Evolutionary conservation across 2,888 invertebrate species (phyloP).

Genomic region (Eupeodes latifasciatus): DNA sequence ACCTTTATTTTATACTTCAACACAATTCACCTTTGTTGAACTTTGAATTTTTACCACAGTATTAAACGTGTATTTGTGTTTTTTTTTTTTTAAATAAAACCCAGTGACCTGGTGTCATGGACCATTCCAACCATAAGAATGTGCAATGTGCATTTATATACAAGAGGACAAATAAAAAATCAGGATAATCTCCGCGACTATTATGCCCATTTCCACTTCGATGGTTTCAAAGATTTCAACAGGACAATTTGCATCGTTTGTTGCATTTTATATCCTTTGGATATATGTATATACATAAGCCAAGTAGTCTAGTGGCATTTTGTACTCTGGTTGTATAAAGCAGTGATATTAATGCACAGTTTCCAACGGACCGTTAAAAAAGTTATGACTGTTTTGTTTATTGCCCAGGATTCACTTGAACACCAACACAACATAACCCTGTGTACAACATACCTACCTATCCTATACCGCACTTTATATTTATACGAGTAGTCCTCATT

Average conservation of each 20-base stretch:
- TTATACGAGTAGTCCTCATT: conserved; percentile 13
- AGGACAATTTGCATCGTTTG: conserved; percentile 71
- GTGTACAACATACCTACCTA: background rate
- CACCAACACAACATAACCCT: conserved; percentile 17
- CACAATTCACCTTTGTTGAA: too few species aligned
- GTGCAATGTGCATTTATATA: background rate
- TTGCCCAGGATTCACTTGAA: conserved; percentile 69
- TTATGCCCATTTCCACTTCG: conserved; percentile 73
- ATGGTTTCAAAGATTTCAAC: conserved; percentile 62
- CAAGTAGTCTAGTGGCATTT: conserved; percentile 31
- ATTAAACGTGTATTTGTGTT: too few species aligned
- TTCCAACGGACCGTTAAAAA: conserved; percentile 72
- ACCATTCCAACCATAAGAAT: conserved; percentile 32
- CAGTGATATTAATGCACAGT: conserved; percentile 28
- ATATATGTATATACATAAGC: background rate
- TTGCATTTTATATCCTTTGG: conserved; percentile 63
- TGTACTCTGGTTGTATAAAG: background rate
- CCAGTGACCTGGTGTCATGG: conserved; percentile 67
- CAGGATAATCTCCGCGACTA: conserved; percentile 67
- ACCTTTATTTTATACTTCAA: too few species aligned
- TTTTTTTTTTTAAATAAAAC: conserved; percentile 33
- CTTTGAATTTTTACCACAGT: too few species aligned
- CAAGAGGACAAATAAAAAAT: conserved; percentile 33
- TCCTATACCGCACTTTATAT: background rate
- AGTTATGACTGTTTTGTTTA: conserved; percentile 75